These are phyloP conservation scores for Halcyon badia DNA, from an alignment of 2,797 vertebrate genomes.

Conservation along the genomic window DNA sequence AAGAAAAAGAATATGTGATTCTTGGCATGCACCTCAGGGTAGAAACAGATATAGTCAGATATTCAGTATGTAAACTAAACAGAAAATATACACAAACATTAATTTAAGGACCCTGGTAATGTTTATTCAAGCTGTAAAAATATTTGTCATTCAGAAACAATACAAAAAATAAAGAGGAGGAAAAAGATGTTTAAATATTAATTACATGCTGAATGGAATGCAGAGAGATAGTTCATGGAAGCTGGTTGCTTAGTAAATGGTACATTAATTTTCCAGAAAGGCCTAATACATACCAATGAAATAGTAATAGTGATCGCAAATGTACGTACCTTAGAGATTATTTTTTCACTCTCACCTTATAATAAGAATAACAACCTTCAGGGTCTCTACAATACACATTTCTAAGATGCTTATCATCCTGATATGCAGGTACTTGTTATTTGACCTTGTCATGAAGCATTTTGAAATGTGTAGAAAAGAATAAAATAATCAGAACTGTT, in stretches of 20 bases:
- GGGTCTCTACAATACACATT: background rate
- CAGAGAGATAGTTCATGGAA: background rate
- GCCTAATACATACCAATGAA: background rate
- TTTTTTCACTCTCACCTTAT: constrained; percentile 10
- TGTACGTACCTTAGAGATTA: background rate
- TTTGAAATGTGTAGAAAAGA: constrained; percentile 32
- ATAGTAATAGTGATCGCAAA: background rate
- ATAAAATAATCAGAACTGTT: constrained; percentile 26
- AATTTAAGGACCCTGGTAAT: constrained; percentile 35
- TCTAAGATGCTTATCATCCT: background rate
- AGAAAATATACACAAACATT: constrained; percentile 45
- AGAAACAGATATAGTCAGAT: constrained; percentile 7
- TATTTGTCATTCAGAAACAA: constrained; percentile 65
- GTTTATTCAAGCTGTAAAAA: constrained; percentile 52
- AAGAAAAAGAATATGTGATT: background rate
- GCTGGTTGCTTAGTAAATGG: constrained; percentile 1
- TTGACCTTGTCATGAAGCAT: background rate
- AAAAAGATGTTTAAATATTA: constrained; percentile 60
- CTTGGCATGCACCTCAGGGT: background rate
- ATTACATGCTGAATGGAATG: constrained; percentile 31
- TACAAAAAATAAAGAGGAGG: constrained; percentile 18
- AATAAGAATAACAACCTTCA: constrained; percentile 23
- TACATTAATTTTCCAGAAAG: constrained; percentile 37
- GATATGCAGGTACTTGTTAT: background rate
- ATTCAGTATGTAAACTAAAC: background rate